Evolutionary conservation across 2,113 vertebrate species (phyloP), one percentile per base, ranked within the genome.

Genomic region (Lates calcarifer): DNA sequence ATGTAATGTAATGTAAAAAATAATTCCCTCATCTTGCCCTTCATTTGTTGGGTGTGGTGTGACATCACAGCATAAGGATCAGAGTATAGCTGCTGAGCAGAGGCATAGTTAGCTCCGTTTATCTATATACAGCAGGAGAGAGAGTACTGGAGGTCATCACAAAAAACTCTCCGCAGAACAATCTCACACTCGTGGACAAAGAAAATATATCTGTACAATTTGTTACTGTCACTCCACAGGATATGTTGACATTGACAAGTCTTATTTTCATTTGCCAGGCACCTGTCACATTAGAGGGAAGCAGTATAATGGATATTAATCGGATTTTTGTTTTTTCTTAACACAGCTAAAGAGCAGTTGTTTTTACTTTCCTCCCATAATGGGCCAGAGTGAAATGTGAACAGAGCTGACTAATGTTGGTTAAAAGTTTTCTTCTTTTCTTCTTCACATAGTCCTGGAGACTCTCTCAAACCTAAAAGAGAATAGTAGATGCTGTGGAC

Each of bases 161-260:
- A 33, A 13, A 29, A 37, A 57, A 55, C 47, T 24, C 56, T 74
- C 22, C 35, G 56, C 69, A 66, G 11, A 24, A 67, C 60, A 26
- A 15, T 37, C 76, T 65, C 74, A 67, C 58, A 72, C 67, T 72
- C 57, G n/a, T 7, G 17, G 18, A 69, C n/a, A 80, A 43, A 64
- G 60, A 81, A 85, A 88, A 83, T 74, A 85, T 31, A 84, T 74
- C 81, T 89, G 81, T 88, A 90, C 79, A 90, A 53, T 87, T 82
- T 87, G 58, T 86, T 76, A 55, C 66, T 6, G 69, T 80, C 41
- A 70, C 68, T 55, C 28, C 47, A 73, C 41, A 33, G 35, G 64
- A 77, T 65, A 61, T 64, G 71, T 12, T 7, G 20, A 56, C 53
- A 41, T 64, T 5, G 51, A 5, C 66, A 72, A 41, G 33, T 61